Base-by-base conservation (phyloP, 2,113 vertebrate species). In the Kobus ellipsiprymnus region DNA sequence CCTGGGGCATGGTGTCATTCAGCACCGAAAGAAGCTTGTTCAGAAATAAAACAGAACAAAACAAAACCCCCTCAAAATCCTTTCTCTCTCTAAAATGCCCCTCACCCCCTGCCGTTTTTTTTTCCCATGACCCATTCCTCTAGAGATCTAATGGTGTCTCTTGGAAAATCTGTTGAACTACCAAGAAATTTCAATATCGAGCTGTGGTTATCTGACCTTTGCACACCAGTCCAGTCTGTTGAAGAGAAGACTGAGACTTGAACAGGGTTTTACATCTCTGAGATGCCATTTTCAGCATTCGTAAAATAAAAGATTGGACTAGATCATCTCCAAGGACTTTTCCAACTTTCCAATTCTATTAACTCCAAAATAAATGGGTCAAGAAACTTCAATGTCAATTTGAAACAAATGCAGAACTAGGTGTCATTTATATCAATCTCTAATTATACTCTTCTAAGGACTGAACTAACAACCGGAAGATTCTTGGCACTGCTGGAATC, bases 351-450 rank as follows among this genome's bases (percentile, higher is more conserved):
- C 57, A 95, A 86, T 97, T 94, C 78, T 93, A 93, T 92, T 95
- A 98, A 97, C 71, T 97, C 95, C 89, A 94, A 98, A 98, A 90
- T 96, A 93, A 97, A 90, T 81, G 78, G 55, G 94, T 97, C 93
- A 96, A 96, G 78, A 98, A 97, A 95, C 90, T 94, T 91, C 62
- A 88, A 67, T 64, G 83, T 87, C 94, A 97, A 92, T 95, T 87
- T 93, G 82, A 95, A 95, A 93, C 97, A 97, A 98, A 95, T 89
- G 88, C 74, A 94, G 71, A 96, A 46, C 62, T 74, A 90, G 91
- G 81, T 83, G 77, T 52, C 91, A 46, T 95, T 96, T 95, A 52
- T 91, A 94, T 94, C 94, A 95, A 44, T 60, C 71, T 94, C 83
- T 90, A 97, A 96, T 83, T 91, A 71, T 89, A 95, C 87, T 96